These are phyloP conservation scores for Drosophila quinaria DNA, from an alignment of 2,888 invertebrate species.

Conservation along the genomic window DNA sequence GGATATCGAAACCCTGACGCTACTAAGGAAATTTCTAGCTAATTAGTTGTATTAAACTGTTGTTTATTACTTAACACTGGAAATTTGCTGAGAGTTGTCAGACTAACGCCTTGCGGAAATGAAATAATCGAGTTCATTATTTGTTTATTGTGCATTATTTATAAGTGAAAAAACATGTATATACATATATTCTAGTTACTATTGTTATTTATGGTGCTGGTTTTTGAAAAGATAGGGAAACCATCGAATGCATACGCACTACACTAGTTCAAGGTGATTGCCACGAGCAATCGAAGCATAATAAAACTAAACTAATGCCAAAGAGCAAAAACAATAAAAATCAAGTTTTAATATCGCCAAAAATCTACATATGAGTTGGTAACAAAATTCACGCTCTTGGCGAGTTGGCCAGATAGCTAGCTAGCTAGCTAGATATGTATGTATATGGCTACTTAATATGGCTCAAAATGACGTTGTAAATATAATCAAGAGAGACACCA, in stretches of 20 bases:
- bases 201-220: constrained; percentile 26
- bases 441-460: constrained; percentile 8
- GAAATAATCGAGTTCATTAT: constrained; percentile 1
- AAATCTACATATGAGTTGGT: constrained; percentile 49
- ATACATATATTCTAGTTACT: constrained; percentile 2
- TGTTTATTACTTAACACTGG: constrained; percentile 6
- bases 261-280: constrained; percentile 74
- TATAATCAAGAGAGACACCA: constrained; percentile 16
- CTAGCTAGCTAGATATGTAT: neutral
- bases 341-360: constrained; percentile 40
- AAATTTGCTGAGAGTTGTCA: constrained; percentile 23
- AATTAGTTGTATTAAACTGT: constrained; percentile 11
- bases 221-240: constrained; percentile 4
- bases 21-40: constrained; percentile 7
- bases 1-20: constrained; percentile 5
- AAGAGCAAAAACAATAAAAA: constrained; percentile 47
- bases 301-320: constrained; percentile 42
- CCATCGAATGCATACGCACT: constrained; percentile 49
- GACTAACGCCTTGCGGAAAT: constrained; percentile 38
- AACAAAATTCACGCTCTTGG: constrained; percentile 33
- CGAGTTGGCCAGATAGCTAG: neutral
- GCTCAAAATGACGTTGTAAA: constrained; percentile 37
- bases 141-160: constrained; percentile 21
- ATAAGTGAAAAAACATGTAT: constrained; percentile 16
- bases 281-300: constrained; percentile 13